Percentiles rank a stretch among this genome's conserved stretches.
These are phyloP conservation scores for Thereva unica DNA, from an alignment of 2,888 invertebrate genomes.

Conservation along the genomic window DNA sequence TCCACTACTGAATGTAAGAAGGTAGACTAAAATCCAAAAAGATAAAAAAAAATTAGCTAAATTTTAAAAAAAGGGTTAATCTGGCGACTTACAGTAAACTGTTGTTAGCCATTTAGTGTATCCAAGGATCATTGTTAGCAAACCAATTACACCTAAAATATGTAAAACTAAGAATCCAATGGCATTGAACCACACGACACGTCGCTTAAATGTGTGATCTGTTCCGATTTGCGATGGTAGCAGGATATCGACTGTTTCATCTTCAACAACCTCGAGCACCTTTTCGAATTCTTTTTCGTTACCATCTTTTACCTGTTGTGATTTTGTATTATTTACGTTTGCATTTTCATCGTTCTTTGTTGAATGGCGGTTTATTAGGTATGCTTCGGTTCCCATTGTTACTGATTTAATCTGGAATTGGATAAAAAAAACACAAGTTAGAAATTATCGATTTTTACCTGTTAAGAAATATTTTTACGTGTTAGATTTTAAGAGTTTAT, in stretches of 20 bases:
- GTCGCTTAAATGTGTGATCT: slow-evolving; percentile 59
- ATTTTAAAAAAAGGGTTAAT: slow-evolving; percentile 32
- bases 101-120: slow-evolving; percentile 49
- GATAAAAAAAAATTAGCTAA: slow-evolving; percentile 34
- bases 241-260: slow-evolving; percentile 35
- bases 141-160: slow-evolving; percentile 51
- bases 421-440: too few species aligned
- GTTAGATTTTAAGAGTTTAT: too few species aligned
- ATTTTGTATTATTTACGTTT: slow-evolving; percentile 31
- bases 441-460: too few species aligned
- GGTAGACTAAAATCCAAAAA: slow-evolving; percentile 14
- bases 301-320: slow-evolving; percentile 32
- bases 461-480: too few species aligned
- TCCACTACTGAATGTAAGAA: slow-evolving; percentile 53
- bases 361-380: too few species aligned
- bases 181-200: slow-evolving; percentile 67
- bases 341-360: too few species aligned
- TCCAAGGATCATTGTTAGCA: slow-evolving; percentile 43
- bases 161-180: slow-evolving; percentile 65
- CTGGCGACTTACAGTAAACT: slow-evolving; percentile 55
- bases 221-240: slow-evolving; percentile 60
- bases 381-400: too few species aligned
- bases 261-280: slow-evolving; percentile 26
- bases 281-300: slow-evolving; percentile 39
- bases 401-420: too few species aligned